These are phyloP conservation scores for Oryzias sinensis DNA, from an alignment of 2,797 vertebrate genomes.

Conservation along the genomic window DNA sequence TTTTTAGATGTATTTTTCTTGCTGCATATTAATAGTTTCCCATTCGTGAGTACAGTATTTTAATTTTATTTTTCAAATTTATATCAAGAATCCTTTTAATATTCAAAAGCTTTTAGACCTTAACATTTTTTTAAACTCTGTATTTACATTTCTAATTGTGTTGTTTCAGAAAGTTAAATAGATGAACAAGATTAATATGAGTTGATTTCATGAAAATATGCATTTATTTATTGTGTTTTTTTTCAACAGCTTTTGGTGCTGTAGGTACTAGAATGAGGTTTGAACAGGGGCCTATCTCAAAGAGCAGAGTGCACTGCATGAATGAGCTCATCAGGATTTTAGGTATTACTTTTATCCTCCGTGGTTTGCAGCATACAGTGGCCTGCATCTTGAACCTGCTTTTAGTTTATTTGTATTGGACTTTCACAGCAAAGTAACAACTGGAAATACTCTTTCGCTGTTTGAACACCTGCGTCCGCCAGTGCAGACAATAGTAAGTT, in stretches of 20 bases:
- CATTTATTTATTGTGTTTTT: slow-evolving; percentile 5
- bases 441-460: background rate
- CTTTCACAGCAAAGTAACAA: background rate
- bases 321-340: background rate
- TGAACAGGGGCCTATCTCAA: slow-evolving; percentile 13
- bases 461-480: background rate
- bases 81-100: background rate
- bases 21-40: slow-evolving; percentile 6
- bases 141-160: slow-evolving; percentile 8
- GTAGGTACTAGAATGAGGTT: slow-evolving; percentile 17
- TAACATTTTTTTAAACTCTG: background rate
- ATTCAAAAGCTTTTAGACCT: background rate
- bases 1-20: slow-evolving; percentile 5
- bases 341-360: background rate
- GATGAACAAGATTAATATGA: slow-evolving; percentile 6
- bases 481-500: background rate
- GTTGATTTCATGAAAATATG: slow-evolving; percentile 10
- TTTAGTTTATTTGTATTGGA: background rate
- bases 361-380: background rate
- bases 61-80: slow-evolving; percentile 19
- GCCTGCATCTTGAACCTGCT: background rate
- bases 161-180: slow-evolving; percentile 18
- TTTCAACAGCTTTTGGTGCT: slow-evolving; percentile 13
- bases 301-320: slow-evolving; percentile 10
- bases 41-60: slow-evolving; percentile 19